Percentiles rank a stretch among this genome's conserved stretches.
phyloP scores from a whole-genome alignment of 2,888 invertebrate genomes.

The Smittia aterrima region DNA sequence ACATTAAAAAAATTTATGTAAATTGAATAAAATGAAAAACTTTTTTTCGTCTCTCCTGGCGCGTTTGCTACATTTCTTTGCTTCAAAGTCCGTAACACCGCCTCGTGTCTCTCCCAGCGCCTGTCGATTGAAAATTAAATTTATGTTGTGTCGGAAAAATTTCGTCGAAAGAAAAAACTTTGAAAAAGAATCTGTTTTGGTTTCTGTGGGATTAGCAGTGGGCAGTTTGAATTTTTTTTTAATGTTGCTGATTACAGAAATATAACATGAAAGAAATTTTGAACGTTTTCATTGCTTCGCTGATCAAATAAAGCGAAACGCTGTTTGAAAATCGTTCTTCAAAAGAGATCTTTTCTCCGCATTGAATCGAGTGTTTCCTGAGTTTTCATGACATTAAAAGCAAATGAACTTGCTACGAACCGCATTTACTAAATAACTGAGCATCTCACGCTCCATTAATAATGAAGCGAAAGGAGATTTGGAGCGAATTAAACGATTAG shows the following conservation, averaged over 20 bases:
- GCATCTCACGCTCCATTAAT: neutral
- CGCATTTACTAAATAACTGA: neutral
- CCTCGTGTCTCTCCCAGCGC: neutral
- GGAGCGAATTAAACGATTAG: too few species aligned
- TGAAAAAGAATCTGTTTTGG: neutral
- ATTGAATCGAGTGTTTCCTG: neutral
- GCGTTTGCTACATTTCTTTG: neutral
- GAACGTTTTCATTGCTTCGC: too few species aligned
- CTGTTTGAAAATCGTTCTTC: too few species aligned
- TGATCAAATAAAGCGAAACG: too few species aligned
- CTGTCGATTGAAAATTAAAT: neutral
- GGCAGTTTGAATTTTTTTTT: too few species aligned
- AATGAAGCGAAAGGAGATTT: too few species aligned
- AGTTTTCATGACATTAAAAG: neutral
- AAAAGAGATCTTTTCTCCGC: too few species aligned
- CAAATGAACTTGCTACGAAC: neutral
- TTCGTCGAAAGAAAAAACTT: neutral
- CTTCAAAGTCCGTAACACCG: neutral
- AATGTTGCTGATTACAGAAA: too few species aligned
- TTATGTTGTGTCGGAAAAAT: neutral
- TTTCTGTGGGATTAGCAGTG: too few species aligned
- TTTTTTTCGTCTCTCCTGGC: neutral
- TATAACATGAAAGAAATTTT: too few species aligned
- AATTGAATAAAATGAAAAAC: slow-evolving; percentile 16
- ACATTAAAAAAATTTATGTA: slow-evolving; percentile 27